These are phyloP conservation scores for Girardinus metallicus DNA, from an alignment of 2,797 vertebrate species.

Conservation along the genomic window DNA sequence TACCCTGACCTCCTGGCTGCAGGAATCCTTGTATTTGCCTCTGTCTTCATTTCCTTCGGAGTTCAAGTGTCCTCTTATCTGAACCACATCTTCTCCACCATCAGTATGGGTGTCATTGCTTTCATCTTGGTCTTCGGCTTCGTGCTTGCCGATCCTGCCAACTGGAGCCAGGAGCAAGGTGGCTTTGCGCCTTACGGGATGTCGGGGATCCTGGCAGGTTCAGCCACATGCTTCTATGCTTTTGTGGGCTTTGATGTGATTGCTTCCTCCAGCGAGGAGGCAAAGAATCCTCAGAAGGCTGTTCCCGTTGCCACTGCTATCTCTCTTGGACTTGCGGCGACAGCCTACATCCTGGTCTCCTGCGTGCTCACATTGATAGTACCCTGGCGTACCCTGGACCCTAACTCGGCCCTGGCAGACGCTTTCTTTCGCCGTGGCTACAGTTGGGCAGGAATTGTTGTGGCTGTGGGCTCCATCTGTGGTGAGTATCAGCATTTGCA, in stretches of 20 bases:
- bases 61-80: constrained; percentile 95
- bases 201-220: constrained; percentile 92
- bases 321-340: constrained; percentile 86
- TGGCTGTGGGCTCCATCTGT: constrained; percentile 93
- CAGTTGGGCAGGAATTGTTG: constrained; percentile 93
- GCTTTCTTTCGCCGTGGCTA: constrained; percentile 95
- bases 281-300: constrained; percentile 89
- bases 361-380: constrained; percentile 93
- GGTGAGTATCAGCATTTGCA: constrained; percentile 82
- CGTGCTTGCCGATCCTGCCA: constrained; percentile 86
- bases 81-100: constrained; percentile 90
- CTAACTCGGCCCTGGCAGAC: constrained; percentile 91
- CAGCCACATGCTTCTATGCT: constrained; percentile 95
- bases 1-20: constrained; percentile 93
- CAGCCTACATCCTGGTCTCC: constrained; percentile 92
- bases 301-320: constrained; percentile 91
- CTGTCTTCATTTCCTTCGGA: constrained; percentile 92
- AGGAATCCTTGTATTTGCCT: constrained; percentile 87
- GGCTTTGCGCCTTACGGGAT: constrained; percentile 92
- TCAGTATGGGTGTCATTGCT: constrained; percentile 88
- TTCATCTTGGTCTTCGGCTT: constrained; percentile 95
- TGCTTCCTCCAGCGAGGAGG: constrained; percentile 93
- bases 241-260: constrained; percentile 98
- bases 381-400: constrained; percentile 92
- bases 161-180: constrained; percentile 89